Percentiles rank a stretch among this genome's conserved stretches.
phyloP scores from a whole-genome alignment of 1,140 invertebrate genomes.

The Ctenoplectra terminalis region DNA sequence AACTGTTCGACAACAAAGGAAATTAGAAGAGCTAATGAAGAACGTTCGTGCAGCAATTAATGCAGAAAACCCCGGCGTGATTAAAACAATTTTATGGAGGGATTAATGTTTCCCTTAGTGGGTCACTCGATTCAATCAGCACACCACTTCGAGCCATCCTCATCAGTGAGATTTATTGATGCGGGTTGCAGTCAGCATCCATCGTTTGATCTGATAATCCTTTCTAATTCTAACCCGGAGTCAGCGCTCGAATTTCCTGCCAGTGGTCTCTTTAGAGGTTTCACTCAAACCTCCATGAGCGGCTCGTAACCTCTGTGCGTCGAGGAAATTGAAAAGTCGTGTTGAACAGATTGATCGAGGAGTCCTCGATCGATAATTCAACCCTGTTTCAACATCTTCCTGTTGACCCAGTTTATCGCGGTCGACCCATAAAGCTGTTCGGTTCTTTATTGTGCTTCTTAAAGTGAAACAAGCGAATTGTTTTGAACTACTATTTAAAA shows the following conservation, averaged over 20 bases:
- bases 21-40: not conserved
- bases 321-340: slow-evolving; percentile 44
- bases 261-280: slow-evolving; percentile 7
- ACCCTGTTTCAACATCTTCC: slow-evolving; percentile 8
- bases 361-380: not conserved
- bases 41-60: not conserved
- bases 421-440: too few species aligned
- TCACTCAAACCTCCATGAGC: not conserved
- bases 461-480: not conserved
- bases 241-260: slow-evolving; percentile 7
- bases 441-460: not conserved
- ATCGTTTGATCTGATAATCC: slow-evolving; percentile 50
- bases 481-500: too few species aligned
- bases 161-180: slow-evolving; percentile 8
- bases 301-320: not conserved
- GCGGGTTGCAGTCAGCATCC: slow-evolving; percentile 17
- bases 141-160: not conserved
- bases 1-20: not conserved
- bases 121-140: slow-evolving; percentile 21
- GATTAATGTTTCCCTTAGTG: not conserved
- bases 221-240: slow-evolving; percentile 39
- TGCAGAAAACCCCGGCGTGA: not conserved
- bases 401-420: slow-evolving; percentile 14
- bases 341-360: slow-evolving; percentile 44
- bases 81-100: not conserved